These are phyloP conservation scores for Rhogogaster chlorosoma DNA, from an alignment of 2,888 invertebrate genomes.

Conservation along the genomic window DNA sequence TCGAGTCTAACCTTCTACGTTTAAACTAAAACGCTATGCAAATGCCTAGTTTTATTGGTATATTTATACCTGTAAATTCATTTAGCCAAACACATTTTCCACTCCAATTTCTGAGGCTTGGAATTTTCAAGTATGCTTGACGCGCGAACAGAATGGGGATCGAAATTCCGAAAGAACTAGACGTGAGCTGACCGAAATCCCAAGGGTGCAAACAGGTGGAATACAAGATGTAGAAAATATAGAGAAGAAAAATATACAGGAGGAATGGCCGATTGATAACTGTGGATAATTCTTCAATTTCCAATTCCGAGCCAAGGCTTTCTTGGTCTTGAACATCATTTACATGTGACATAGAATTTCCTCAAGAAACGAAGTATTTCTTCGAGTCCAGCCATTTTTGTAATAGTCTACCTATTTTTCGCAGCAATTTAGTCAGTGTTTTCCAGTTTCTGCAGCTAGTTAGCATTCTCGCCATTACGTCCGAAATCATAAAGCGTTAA, in stretches of 20 bases:
- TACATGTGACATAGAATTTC: neutral
- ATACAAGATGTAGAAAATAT: no score
- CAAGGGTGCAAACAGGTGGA: neutral
- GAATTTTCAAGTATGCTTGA: neutral
- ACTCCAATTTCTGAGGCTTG: neutral
- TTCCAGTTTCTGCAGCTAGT: neutral
- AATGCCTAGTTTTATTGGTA: constrained; percentile 1
- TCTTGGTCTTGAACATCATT: neutral
- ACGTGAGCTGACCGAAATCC: no score
- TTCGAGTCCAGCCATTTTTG: neutral
- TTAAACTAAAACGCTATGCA: constrained; percentile 24
- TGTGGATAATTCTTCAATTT: neutral
- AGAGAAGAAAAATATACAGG: no score
- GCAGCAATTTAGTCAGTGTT: neutral
- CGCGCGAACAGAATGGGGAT: neutral
- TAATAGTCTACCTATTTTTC: neutral
- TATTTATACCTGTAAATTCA: neutral
- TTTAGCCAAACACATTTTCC: neutral
- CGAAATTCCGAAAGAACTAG: neutral
- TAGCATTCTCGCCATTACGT: neutral
- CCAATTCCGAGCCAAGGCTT: no score
- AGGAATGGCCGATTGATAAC: no score
- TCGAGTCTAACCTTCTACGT: neutral
- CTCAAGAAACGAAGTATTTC: neutral
- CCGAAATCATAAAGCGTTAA: neutral